A percentile compares a stretch with the other conserved stretches of the same genome.
Evolutionary conservation across 2,888 invertebrate genomes (phyloP).

Genomic region (Byasa hedistus): DNA sequence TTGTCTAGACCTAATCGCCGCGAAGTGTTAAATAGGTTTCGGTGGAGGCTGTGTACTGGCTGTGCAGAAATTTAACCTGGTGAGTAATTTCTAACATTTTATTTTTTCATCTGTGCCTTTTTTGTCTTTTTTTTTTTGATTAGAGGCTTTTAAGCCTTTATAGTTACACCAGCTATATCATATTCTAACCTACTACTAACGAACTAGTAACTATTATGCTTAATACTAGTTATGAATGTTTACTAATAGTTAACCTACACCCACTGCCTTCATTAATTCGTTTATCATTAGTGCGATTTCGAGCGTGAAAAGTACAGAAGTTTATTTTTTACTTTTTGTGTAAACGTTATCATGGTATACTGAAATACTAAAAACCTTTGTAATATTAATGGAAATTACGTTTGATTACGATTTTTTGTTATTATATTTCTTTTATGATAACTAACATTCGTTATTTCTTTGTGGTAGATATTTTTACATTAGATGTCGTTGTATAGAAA

Average conservation of each 20-base stretch:
- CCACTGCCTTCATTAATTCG: constrained; percentile 16
- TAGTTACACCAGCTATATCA: too few species aligned
- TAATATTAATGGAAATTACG: neutral
- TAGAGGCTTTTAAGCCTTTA: too few species aligned
- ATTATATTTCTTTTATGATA: too few species aligned
- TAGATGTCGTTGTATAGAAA: too few species aligned
- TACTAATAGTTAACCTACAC: neutral
- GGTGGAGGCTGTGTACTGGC: neutral
- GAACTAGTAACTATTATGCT: too few species aligned
- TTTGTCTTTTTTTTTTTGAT: too few species aligned
- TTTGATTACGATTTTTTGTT: neutral
- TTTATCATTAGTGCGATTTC: constrained; percentile 22
- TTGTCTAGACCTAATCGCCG: constrained; percentile 1
- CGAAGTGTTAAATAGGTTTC: constrained; percentile 5
- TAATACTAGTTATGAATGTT: too few species aligned
- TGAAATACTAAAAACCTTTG: neutral
- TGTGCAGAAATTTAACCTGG: constrained; percentile 15
- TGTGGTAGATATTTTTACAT: too few species aligned
- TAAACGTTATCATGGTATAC: neutral
- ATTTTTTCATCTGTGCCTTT: constrained; percentile 5
- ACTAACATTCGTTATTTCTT: too few species aligned
- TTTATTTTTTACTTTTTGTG: neutral
- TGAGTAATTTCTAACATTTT: constrained; percentile 21
- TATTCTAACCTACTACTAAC: too few species aligned
- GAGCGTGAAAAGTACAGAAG: constrained; percentile 8